phyloP scores from a whole-genome alignment of 2,113 vertebrate genomes.

The Athene cunicularia region DNA sequence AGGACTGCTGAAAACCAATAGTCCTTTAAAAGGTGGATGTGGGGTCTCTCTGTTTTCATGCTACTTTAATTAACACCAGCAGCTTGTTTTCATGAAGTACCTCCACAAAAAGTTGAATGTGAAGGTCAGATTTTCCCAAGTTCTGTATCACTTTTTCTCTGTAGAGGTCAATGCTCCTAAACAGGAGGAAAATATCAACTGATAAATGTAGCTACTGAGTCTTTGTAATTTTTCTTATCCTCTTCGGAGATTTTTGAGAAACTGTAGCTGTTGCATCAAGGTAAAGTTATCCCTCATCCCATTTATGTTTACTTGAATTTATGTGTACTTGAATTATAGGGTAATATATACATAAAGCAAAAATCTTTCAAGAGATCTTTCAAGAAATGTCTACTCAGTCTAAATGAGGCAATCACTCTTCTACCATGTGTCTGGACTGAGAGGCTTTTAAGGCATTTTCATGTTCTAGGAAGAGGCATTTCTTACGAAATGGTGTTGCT shows the following conservation, averaged over 20 bases:
- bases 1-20: background rate
- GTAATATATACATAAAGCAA: background rate
- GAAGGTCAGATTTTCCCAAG: background rate
- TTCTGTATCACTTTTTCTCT: background rate
- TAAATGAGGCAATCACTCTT: background rate
- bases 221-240: background rate
- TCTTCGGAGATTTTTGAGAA: background rate
- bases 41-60: background rate
- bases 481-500: background rate
- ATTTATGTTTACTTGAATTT: background rate
- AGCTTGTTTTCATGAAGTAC: background rate
- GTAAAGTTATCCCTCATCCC: background rate
- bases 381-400: background rate
- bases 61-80: background rate
- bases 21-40: rapidly evolving
- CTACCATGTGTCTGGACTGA: background rate
- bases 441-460: background rate
- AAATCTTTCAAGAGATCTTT: background rate
- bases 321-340: background rate
- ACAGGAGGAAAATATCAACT: background rate
- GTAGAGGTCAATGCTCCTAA: background rate
- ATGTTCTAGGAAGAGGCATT: background rate
- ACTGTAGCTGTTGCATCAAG: background rate
- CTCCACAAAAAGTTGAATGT: background rate
- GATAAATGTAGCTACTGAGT: background rate